Evolutionary conservation across 30 jellyfish, hydroid and myxozoan genomes (phyloP), one percentile per base, ranked within the genome.

Genomic region (Nemopilema nomurai): DNA sequence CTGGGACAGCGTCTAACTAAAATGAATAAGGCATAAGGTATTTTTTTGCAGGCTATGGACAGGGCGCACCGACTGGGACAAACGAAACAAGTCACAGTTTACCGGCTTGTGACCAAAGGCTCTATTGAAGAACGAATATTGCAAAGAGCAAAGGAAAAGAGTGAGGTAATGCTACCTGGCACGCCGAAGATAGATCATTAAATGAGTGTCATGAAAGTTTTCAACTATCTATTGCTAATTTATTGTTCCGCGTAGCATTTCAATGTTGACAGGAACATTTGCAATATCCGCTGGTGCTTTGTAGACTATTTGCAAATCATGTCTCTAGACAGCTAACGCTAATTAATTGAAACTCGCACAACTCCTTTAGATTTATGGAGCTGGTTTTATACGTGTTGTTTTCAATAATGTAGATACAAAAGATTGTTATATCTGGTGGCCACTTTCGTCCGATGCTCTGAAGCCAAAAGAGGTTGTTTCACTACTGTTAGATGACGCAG

Each of bases 31-130:
- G 24, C 8, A 32, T 33, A 1, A 68, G 74, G 16, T 85, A 1
- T 62, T 50, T 16, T 62, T 51, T 63, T 77, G 30, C 30, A 95
- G 97, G 99, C 99, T 16, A 95, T 95, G 99, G 99, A 95, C 79
- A 89, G 99, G 49, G 99, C 99, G 0, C 99, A 95, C 83, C 95
- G 99, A 22, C 89, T 95, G 16, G 99, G 99, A 8, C 99, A 95
- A 79, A 95, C 97, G 1, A 90, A 83, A 71, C 99, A 95, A 85
- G 99, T 95, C 27, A 95, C 96, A 7, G 99, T 95, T 18, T 95
- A 95, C 71, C 89, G 99, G 65, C 87, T 95, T 20, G 99, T 95
- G 66, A 89, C 97, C 8, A 90, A 76, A 71, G 97, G 97, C 8
- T 84, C 99, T 0, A 87, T 95, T 27, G 99, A 95, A 70, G 99